Evolutionary conservation across 2,888 invertebrate genomes (phyloP), one percentile per base, ranked within the genome.

Genomic region (Drosophila koepferae): DNA sequence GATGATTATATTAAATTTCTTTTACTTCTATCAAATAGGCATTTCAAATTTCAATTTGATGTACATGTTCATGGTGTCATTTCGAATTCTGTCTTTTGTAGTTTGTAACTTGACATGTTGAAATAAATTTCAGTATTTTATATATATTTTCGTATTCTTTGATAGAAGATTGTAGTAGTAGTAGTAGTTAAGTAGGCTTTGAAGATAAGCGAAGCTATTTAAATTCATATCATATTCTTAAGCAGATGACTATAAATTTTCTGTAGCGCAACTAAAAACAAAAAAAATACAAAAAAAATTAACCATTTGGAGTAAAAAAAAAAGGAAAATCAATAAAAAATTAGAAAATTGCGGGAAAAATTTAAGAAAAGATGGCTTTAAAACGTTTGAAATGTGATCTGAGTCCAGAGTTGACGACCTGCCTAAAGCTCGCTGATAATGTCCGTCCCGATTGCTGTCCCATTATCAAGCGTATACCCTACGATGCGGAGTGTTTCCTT

Each of bases 361-460:
- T 20, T 43, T 14, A 0, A 20, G 10, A n/a, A 55, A 49, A n/a
- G 41, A 77, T 86, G 81, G 56, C 66, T 23, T 60, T 69, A 10
- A 77, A 54, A 38, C 63, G 74, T 20, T 68, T 82, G 7, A 85
- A 82, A 40, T 81, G 85, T 44, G 86, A 85, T 49, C 75, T 85
- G 12, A 85, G 82, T 65, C 85, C 85, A 4, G 72, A 74, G 61
- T 23, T 75, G 1, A 81, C 86, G 12, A 80, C 81, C 5, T 63
- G 63, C 20, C 75, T 83, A 2, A 76, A 60, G 31, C 20, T 78
- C 3, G 56, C 60, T 16, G 81, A 89, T 5, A 72, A 20, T 44
- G 60, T 66, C 0, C 82, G 85, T 36, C 63, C 90, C 12, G 86
- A 85, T 28, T 91, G 91, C 40, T 91, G 91, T 67, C 74, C 56